Evolutionary conservation across 2,113 vertebrate genomes (phyloP).

Genomic region (Platichthys flesus): DNA sequence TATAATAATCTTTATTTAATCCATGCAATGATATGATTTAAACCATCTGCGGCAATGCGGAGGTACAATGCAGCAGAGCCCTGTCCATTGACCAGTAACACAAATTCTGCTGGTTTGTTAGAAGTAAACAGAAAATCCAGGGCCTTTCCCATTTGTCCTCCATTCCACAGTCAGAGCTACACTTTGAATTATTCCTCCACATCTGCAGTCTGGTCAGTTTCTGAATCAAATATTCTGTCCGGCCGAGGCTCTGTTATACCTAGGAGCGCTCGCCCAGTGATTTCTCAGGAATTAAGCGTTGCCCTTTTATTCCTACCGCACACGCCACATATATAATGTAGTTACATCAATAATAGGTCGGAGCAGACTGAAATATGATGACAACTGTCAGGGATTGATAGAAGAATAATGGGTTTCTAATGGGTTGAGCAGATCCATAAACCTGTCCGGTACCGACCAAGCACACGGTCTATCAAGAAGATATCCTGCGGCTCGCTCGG

Average conservation of each 20-base stretch:
- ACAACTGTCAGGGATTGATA: slow-evolving; percentile 33
- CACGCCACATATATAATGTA: background rate
- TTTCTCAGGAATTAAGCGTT: slow-evolving; percentile 12
- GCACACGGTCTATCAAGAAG: slow-evolving; percentile 49
- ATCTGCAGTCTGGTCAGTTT: slow-evolving; percentile 33
- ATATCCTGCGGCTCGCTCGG: slow-evolving; percentile 49
- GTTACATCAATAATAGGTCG: slow-evolving; percentile 6
- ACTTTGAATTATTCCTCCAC: slow-evolving; percentile 62
- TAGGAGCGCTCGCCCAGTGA: background rate
- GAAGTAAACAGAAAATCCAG: background rate
- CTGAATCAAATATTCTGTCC: slow-evolving; percentile 28
- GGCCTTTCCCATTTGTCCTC: slow-evolving; percentile 20
- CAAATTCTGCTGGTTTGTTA: background rate
- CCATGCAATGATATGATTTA: no score
- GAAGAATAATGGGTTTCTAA: slow-evolving; percentile 42
- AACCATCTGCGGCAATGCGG: no score
- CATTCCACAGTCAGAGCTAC: slow-evolving; percentile 20
- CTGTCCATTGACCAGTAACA: background rate
- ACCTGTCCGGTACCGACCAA: slow-evolving; percentile 41
- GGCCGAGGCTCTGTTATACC: slow-evolving; percentile 6
- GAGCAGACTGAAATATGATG: slow-evolving; percentile 31
- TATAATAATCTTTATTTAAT: no score
- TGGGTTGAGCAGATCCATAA: slow-evolving; percentile 48
- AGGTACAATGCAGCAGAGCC: no score
- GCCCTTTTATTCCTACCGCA: slow-evolving; percentile 1